Base-by-base conservation (phyloP, 2,888 invertebrate genomes). In the Ormia ochracea region DNA sequence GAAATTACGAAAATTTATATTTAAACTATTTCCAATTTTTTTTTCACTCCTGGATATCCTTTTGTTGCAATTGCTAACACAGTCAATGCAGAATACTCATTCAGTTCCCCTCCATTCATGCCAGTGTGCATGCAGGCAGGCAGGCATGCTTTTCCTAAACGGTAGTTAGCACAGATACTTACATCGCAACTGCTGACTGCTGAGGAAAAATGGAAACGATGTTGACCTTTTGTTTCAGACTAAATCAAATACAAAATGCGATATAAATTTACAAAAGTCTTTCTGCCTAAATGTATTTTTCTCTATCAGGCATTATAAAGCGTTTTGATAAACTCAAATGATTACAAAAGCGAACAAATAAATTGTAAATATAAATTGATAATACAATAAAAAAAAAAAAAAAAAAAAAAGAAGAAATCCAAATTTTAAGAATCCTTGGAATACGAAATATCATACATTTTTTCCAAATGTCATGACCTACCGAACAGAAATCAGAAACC, bases 161-260 rank as follows among this genome's bases (percentile, higher is more conserved):
- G 52, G 43, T 33, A 31, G 38, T 50, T 28, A 36, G 9, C 17
- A 52, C 31, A 43, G 33, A 33, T 31, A 41, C 31, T 66, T 58
- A 66, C 58, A 50, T 31, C 10, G 50, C 45, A 38, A 58, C 17
- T 45, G 17, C n/a, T 23, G 23, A 19, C 41, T 48, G 19, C 9
- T 21, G 17, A 61, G 41, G 31, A 3, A 48, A 59, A 66, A 68
- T 6, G 38, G 48, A 61, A 56, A 17, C 69, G 54, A 63, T 73
- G 52, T 69, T 68, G 56, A 68, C 72, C 63, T 73, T 72, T 72
- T 79, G 76, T 76, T 72, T 50, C 31, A 70, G 21, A 52, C 17
- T 38, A 5, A 45, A 54, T n/a, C 36, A 43, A 58, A 73, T 14
- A 17, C 68, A 12, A 26, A 54, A n/a, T 50, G 31, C 19, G n/a